phyloP scores from a whole-genome alignment of 2,113 vertebrate species.

The Podiceps cristatus region DNA sequence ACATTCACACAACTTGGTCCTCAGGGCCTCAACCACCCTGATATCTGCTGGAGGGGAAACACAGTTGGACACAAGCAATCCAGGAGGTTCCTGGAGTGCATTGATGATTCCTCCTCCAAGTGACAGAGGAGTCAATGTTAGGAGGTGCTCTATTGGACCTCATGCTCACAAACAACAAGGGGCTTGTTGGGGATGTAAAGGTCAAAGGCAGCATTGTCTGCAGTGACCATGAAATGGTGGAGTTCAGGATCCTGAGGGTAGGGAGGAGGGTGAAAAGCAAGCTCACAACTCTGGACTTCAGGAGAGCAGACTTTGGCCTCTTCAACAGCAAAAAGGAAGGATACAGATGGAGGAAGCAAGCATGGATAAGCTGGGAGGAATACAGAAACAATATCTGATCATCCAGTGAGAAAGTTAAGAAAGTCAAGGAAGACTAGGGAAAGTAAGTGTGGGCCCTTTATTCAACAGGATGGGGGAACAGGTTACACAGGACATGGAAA shows the following conservation, averaged over 20 bases:
- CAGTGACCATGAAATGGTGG: not conserved
- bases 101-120: not conserved
- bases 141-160: not conserved
- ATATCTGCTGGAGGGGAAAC: not conserved
- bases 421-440: not conserved
- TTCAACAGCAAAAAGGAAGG: not conserved
- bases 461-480: not conserved
- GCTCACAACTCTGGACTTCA: not conserved
- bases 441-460: not conserved
- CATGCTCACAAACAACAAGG: not conserved
- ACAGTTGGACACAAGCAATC: not conserved
- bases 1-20: not conserved
- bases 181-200: fast-evolving
- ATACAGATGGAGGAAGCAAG: not conserved
- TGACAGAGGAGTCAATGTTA: not conserved
- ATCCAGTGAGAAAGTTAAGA: not conserved
- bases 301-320: not conserved
- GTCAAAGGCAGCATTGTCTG: not conserved
- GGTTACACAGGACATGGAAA: not conserved
- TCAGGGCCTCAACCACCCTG: not conserved
- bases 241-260: not conserved
- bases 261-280: not conserved
- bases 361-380: not conserved
- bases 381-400: not conserved
- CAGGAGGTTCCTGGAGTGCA: not conserved